Conservation (phyloP, 2,888 invertebrate genomes). For the Scaptomyza tumidula region DNA sequence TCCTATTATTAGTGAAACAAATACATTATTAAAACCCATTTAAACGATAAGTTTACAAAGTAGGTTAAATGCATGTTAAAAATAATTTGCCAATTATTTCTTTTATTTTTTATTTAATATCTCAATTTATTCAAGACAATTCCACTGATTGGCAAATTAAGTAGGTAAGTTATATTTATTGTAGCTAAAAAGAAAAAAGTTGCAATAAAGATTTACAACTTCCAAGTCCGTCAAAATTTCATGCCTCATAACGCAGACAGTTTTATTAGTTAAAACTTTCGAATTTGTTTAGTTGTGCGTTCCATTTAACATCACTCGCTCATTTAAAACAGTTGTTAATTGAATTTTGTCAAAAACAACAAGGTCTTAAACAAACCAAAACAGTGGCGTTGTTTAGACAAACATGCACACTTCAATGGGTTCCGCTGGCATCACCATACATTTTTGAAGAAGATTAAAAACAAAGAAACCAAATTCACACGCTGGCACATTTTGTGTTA, state of each 20-base stretch:
- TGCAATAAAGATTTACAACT: not conserved
- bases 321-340: slow-evolving; percentile 28
- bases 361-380: slow-evolving; percentile 52
- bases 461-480: slow-evolving; percentile 55
- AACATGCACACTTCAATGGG: slow-evolving; percentile 8
- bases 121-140: not conserved
- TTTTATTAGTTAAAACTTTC: slow-evolving; percentile 39
- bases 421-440: slow-evolving; percentile 15
- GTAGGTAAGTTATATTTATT: not conserved
- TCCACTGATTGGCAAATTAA: not conserved
- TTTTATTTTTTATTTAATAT: slow-evolving; percentile 6
- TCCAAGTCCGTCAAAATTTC: slow-evolving; percentile 3
- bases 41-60: not conserved
- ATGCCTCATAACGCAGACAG: not conserved
- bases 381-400: slow-evolving; percentile 62
- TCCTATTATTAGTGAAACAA: too few relatives aligned
- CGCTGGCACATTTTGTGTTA: slow-evolving; percentile 45
- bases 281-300: slow-evolving; percentile 37
- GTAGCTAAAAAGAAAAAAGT: not conserved
- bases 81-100: not conserved
- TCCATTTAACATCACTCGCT: slow-evolving; percentile 6
- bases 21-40: too few relatives aligned
- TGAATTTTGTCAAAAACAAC: slow-evolving; percentile 25
- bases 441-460: not conserved
- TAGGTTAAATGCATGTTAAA: not conserved